phyloP scores from a whole-genome alignment of 30 jellyfish, hydroid and myxozoan genomes.

The Turritopsis dohrnii region DNA sequence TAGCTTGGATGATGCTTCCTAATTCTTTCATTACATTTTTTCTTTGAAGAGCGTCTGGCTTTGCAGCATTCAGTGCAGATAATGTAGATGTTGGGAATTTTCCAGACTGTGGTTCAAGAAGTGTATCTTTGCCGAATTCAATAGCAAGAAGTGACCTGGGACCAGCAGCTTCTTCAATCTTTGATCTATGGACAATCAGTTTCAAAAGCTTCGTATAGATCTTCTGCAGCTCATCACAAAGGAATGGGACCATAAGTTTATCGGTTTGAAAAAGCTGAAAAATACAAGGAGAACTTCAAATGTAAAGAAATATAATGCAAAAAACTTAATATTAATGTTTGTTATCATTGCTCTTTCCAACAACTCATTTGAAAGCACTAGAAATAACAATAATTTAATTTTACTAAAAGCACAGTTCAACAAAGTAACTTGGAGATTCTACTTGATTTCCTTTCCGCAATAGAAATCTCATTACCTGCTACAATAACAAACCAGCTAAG shows the following conservation, averaged over 20 bases:
- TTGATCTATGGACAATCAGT: neutral
- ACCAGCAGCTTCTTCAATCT: neutral
- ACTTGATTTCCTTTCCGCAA: too few species aligned
- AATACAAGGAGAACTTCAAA: too few species aligned
- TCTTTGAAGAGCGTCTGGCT: slow-evolving; percentile 1
- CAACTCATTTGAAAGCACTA: too few species aligned
- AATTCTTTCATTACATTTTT: neutral
- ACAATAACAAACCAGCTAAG: too few species aligned
- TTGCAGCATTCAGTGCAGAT: neutral
- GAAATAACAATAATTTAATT: too few species aligned
- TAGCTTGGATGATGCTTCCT: neutral
- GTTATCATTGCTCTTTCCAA: too few species aligned
- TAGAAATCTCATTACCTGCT: too few species aligned
- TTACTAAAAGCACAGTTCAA: too few species aligned
- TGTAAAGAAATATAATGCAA: too few species aligned
- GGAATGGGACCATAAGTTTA: neutral
- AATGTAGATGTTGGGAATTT: neutral
- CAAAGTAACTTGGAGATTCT: too few species aligned
- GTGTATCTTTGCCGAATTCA: neutral
- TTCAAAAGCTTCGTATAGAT: neutral
- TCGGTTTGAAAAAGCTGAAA: neutral
- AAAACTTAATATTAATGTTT: too few species aligned
- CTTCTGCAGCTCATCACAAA: neutral
- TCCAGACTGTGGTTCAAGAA: neutral
- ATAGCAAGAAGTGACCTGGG: neutral